Base-by-base conservation (phyloP, 2,113 vertebrate genomes). In the Varanus komodoensis region DNA sequence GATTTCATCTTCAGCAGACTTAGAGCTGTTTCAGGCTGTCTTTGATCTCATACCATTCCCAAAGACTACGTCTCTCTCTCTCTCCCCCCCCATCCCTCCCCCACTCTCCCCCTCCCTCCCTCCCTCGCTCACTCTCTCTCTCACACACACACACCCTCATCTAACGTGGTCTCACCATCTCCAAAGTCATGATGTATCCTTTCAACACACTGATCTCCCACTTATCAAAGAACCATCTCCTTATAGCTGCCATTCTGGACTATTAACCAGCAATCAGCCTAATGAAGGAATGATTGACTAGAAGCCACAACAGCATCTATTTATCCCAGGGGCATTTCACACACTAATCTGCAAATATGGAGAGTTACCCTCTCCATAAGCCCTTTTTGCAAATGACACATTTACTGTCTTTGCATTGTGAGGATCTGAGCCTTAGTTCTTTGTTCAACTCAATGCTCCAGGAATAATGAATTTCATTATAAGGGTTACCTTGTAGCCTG, bases 401-500 rank as follows among this genome's bases (percentile, higher is more conserved):
- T 92, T 88, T 91, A 74, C 78, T 77, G 0, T 61, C 50, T 92
- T 74, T 34, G 80, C 12, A 82, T 90, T 71, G 67, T 71, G 82
- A 93, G 78, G 73, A 87, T 82, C 86, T 90, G 89, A 90, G 84
- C 84, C 89, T 88, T 69, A 87, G 75, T 50, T 88, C 74, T 86
- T 89, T 90, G 54, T 68, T 54, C 44, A 94, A 87, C 81, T 84
- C 89, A 86, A 23, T 89, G 85, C 52, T 78, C 92, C 86, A 87
- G 83, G 92, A 94, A 94, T 79, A 95, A 92, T 95, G 90, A 87
- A 89, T 89, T 95, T 97, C 94, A 93, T 95, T 96, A 95, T 73
- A 94, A 91, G 15, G 57, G 52, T n/a, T 91, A 87, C 75, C 89
- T 93, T 94, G 69, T 68, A 77, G 91, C 82, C 3, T 87, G 86